Conservation (phyloP, 2,113 vertebrate genomes). For the Monarcha castaneiventris region DNA sequence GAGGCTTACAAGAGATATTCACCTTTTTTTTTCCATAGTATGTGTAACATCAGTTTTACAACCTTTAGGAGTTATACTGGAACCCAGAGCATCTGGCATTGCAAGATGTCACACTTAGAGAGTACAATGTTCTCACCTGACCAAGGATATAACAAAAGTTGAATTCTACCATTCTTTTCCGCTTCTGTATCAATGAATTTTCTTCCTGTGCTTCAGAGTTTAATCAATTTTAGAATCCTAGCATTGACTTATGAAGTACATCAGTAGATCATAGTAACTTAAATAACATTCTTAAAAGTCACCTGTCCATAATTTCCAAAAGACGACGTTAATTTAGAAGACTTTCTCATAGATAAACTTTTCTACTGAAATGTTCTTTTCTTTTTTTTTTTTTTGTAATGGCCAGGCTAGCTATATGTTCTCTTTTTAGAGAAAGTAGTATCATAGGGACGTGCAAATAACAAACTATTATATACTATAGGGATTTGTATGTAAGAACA, state of each 20-base stretch:
- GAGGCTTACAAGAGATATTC: background rate
- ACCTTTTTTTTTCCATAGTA: background rate
- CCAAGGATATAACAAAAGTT: background rate
- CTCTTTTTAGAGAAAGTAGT: background rate
- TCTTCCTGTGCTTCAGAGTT: background rate
- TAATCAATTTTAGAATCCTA: background rate
- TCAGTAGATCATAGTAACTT: background rate
- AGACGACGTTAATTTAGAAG: background rate
- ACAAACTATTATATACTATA: background rate
- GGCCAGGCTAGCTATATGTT: background rate
- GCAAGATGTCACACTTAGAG: background rate
- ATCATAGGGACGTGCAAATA: background rate
- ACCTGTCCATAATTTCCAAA: background rate
- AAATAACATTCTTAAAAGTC: background rate
- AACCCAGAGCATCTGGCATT: background rate
- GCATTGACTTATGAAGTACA: background rate
- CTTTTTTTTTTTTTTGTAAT: background rate
- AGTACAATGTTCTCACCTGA: background rate
- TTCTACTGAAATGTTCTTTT: background rate
- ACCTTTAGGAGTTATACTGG: background rate
- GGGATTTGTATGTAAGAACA: background rate
- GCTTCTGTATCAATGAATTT: background rate
- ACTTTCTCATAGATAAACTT: background rate
- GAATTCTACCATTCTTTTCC: background rate
- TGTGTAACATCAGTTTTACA: background rate